phyloP scores from a whole-genome alignment of 2,113 vertebrate species.

The Ondatra zibethicus region DNA sequence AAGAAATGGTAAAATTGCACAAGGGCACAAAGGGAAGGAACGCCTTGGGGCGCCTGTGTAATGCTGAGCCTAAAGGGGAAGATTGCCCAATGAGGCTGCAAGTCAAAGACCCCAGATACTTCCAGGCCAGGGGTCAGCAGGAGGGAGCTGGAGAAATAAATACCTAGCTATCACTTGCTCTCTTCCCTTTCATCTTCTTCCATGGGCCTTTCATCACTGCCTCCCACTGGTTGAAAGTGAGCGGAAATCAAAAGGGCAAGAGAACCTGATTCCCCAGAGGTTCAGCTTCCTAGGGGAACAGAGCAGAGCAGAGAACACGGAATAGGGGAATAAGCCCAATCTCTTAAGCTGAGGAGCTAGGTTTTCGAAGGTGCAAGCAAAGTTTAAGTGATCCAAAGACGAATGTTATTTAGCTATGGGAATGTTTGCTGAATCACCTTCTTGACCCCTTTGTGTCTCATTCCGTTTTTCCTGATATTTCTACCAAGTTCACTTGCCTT shows the following conservation, averaged over 20 bases:
- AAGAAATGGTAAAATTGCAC: neutral
- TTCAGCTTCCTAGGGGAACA: neutral
- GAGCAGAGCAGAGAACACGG: neutral
- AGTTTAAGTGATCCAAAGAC: constrained; percentile 21
- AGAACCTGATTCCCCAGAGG: constrained; percentile 33
- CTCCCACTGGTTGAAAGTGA: constrained; percentile 64
- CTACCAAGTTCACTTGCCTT: constrained; percentile 20
- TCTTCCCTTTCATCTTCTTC: constrained; percentile 25
- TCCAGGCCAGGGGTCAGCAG: neutral
- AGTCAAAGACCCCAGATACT: neutral
- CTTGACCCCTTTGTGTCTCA: neutral
- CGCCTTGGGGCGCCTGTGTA: neutral
- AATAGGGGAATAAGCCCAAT: neutral
- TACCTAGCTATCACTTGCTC: neutral
- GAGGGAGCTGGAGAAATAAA: constrained; percentile 51
- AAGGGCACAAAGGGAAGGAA: neutral
- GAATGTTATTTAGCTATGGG: neutral
- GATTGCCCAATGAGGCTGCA: neutral
- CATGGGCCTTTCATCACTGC: constrained; percentile 23
- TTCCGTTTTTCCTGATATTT: constrained; percentile 13
- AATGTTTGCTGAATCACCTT: neutral
- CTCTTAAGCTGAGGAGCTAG: neutral
- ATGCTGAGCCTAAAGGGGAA: neutral
- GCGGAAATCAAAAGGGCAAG: constrained; percentile 57
- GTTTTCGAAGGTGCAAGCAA: constrained; percentile 8